Evolutionary conservation across 2,888 invertebrate genomes (phyloP), one percentile per base, ranked within the genome.

Genomic region (Limnephilus rhombicus): DNA sequence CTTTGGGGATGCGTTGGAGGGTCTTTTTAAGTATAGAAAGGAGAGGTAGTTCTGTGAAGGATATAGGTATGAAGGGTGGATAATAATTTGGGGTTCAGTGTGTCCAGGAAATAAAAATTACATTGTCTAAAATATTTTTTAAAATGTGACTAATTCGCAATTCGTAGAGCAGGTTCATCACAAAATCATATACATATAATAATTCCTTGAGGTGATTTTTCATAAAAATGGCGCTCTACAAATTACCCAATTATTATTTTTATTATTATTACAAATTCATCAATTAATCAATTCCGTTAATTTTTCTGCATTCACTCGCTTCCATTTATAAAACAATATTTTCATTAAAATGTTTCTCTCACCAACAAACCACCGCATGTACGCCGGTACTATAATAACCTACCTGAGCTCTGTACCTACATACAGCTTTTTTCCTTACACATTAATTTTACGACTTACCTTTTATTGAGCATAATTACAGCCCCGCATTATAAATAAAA

Each of bases 391-490:
- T 68, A 9, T 2, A 24, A 9, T n/a, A 68, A 68, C 68, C n/a
- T 68, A 68, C 68, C 68, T 82, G 18, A 31, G 18, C 31, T 82
- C 86, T n/a, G 86, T n/a, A 53, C 31, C 34, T 37, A 53, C 31
- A 53, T 37, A 53, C 81, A 37, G 90, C 45, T 87, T 93, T 90
- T 93, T 92, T 86, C 92, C 49, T 85, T 90, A 90, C 91, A 82
- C 92, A 91, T 92, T 45, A 45, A 45, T 45, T 68, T 93, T 91
- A 93, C 92, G 92, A 92, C 88, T 91, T 91, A 90, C 93, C 93
- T 93, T 93, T 93, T 93, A 93, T 93, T 93, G 93, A 93, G 92
- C 92, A 93, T 93, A 93, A 93, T 93, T 93, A 93, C 91, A 93
- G 93, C 92, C 92, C 91, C 92, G 93, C 92, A 93, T 93, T 93